Percentiles rank a stretch among this genome's conserved stretches.
These are phyloP conservation scores for Allolobophora icterica DNA, from an alignment of 2,888 invertebrate genomes.

Conservation along the genomic window DNA sequence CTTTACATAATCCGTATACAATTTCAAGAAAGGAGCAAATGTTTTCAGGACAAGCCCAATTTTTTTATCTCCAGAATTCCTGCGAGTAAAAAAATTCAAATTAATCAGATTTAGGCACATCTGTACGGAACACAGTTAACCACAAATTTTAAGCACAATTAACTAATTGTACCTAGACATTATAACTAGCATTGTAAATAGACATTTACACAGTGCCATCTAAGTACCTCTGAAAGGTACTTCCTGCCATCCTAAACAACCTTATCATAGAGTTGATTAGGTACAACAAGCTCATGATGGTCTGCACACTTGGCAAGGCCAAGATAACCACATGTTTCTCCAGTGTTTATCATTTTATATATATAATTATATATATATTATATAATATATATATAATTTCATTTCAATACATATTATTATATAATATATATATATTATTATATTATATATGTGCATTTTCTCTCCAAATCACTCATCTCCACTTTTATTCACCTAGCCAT, in stretches of 20 bases:
- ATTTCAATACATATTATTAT: too few species aligned
- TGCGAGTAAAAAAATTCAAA: background rate
- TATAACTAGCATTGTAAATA: background rate
- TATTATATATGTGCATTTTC: too few species aligned
- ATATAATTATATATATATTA: too few species aligned
- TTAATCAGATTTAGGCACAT: background rate
- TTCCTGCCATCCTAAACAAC: background rate
- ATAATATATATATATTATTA: too few species aligned
- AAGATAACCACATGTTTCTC: too few species aligned
- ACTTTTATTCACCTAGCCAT: too few species aligned
- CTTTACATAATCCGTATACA: constrained; percentile 50
- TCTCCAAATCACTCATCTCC: too few species aligned
- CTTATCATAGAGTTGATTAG: background rate
- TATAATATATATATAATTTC: too few species aligned
- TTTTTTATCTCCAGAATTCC: constrained; percentile 30
- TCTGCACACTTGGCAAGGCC: too few species aligned
- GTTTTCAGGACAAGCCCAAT: constrained; percentile 47
- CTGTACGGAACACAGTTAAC: background rate
- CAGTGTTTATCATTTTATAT: too few species aligned
- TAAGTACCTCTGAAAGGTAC: background rate
- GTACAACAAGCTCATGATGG: too few species aligned
- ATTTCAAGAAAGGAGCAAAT: constrained; percentile 49
- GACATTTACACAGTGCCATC: background rate
- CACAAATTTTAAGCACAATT: background rate
- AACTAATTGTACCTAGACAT: too few species aligned